Base-by-base conservation (phyloP, 2,113 vertebrate species). In the Triplophysa siluroides region DNA sequence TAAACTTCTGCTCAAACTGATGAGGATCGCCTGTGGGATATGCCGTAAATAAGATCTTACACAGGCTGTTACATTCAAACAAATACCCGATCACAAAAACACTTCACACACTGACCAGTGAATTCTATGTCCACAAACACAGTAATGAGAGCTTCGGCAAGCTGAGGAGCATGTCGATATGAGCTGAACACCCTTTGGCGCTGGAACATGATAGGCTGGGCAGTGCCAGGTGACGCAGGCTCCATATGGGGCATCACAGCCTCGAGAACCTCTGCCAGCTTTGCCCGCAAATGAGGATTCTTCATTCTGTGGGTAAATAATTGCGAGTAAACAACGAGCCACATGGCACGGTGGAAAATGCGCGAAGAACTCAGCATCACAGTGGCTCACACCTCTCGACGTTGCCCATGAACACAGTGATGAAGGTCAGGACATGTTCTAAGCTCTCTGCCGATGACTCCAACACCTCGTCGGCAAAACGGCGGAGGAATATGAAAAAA, bases 51-150 rank as follows among this genome's bases (percentile, higher is more conserved):
- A 45, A 18, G 38, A 60, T 24, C 8, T 38, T 29, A 41, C 10
- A 62, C 11, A 73, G 60, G 2, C 5, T 47, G 18, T 61, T 62
- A 33, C 19, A 56, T 29, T 45, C 8, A 64, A 70, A 65, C 18
- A 18, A 63, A 18, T 38, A 18, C 21, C 14, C 19, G 3, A 1
- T 60, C 3, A 38, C 21, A 33, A n/a, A 60, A 77, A 38, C 8
- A 2, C 8, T 29, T 11, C 43, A 50, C 43, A 67, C 16, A 26
- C 83, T 87, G 82, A 99, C 98, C 98, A 0, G 98, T 99, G 72
- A 99, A 99, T 86, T 99, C 98, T 1, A 99, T 99, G 85, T 99
- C 98, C 85, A 99, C 98, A 76, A 99, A 99, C 86, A 99, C 98
- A 76, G 93, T 93, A 91, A 99, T 97, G 24, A 99, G 95, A 0